Base-by-base conservation (phyloP, 2,888 invertebrate genomes). In the Ormia ochracea region DNA sequence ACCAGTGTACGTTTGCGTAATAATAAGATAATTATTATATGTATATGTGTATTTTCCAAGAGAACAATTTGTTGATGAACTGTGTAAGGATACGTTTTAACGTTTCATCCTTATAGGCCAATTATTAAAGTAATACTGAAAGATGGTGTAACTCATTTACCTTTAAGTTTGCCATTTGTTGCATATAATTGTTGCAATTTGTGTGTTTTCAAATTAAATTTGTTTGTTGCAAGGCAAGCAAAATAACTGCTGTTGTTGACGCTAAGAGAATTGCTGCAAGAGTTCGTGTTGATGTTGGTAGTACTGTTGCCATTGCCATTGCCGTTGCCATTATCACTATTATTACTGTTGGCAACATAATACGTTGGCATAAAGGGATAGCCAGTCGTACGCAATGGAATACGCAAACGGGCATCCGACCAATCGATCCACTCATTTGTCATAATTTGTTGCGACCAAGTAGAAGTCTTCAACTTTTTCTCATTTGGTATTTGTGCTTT, bases 351-450 rank as follows among this genome's bases (percentile, higher is more conserved):
- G 43, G 76, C 68, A 12, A 73, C 26, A 65, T 68, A 76, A 68
- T 85, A 85, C n/a, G 85, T 82, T 78, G 85, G 78, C 4, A 69
- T 85, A 70, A 84, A 84, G 72, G 85, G 83, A 78, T 86, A 87
- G 77, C 88, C 87, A 23, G 86, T 82, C 70, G 87, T 81, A 69
- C 88, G 86, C 61, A 89, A 76, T 9, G 89, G 89, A 33, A 86
- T 86, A 84, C 89, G 85, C 84, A 89, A 85, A 77, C 89, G 86
- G 84, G 86, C 87, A 84, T 89, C 89, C 75, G 86, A 85, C 88
- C 88, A 90, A 85, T 89, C 89, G 75, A 89, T 88, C 89, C 90
- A 89, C 83, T 89, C 89, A 85, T 89, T 90, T 83, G 89, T 89
- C 89, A 89, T 89, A 82, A 31, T 82, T 78, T 82, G 14, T 38